A percentile compares a stretch with the other conserved stretches of the same genome.
Evolutionary conservation across 2,888 invertebrate species (phyloP).

Genomic region (Lamellibrachia columna): DNA sequence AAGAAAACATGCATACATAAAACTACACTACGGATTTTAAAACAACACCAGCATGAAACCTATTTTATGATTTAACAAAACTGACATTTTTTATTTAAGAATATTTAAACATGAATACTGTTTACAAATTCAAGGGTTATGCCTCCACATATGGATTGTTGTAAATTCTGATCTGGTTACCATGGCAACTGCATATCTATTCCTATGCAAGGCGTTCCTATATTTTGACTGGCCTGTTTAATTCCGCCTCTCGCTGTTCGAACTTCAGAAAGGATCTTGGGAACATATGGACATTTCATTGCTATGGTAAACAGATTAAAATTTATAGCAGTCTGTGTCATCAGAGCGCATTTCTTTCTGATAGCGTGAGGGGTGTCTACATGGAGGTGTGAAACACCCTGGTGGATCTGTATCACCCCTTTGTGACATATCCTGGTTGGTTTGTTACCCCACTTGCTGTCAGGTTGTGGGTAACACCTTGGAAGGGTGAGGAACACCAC

Average conservation of each 20-base stretch:
- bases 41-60: background rate
- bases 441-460: too few relatives aligned
- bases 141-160: background rate
- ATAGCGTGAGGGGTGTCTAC: too few relatives aligned
- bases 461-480: background rate
- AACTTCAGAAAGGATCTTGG: background rate
- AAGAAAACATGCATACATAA: background rate
- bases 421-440: background rate
- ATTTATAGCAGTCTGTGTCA: background rate
- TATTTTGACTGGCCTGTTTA: background rate
- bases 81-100: background rate
- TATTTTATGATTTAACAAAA: background rate
- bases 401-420: background rate
- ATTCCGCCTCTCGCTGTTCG: background rate
- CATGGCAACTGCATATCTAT: background rate
- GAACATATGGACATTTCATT: background rate
- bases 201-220: background rate
- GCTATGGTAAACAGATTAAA: background rate
- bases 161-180: background rate
- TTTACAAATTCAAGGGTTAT: background rate
- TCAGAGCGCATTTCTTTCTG: too few relatives aligned
- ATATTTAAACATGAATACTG: background rate
- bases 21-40: background rate
- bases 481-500: background rate
- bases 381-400: background rate